Percentiles rank a stretch among this genome's conserved stretches.
phyloP scores from a whole-genome alignment of 53 echinoderm and acorn worm species.

The Echinarachnius parma region DNA sequence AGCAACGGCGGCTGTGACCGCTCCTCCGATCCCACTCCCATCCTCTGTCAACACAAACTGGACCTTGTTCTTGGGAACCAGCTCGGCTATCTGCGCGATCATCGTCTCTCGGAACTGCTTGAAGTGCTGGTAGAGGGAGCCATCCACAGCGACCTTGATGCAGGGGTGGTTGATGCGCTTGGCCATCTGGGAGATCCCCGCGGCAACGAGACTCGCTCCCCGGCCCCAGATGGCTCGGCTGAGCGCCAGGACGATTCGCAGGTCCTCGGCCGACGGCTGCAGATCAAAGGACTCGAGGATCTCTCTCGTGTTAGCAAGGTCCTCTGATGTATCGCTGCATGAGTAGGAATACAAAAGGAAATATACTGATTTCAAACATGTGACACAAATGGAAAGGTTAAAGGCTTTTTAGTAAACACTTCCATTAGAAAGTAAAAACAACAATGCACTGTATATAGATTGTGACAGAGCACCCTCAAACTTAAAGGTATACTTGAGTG shows the following conservation, averaged over 20 bases:
- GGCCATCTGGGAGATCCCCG: slow-evolving; percentile 31
- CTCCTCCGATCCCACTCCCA: slow-evolving; percentile 42
- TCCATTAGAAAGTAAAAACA: no score
- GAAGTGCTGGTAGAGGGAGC: slow-evolving; percentile 37
- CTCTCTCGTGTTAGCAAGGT: neutral
- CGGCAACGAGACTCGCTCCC: slow-evolving; percentile 6
- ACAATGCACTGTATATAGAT: no score
- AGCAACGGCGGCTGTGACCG: slow-evolving; percentile 31
- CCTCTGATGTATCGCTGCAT: slow-evolving; percentile 13
- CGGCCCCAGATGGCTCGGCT: slow-evolving; percentile 20
- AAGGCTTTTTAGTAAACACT: no score
- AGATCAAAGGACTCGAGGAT: slow-evolving; percentile 28
- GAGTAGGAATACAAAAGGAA: no score
- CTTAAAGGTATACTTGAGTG: no score
- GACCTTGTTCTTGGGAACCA: slow-evolving; percentile 25
- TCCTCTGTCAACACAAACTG: slow-evolving; percentile 26
- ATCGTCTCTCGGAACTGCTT: slow-evolving; percentile 39
- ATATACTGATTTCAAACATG: no score
- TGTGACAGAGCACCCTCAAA: no score
- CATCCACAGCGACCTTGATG: slow-evolving; percentile 39
- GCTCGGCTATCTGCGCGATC: slow-evolving; percentile 14
- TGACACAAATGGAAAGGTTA: no score
- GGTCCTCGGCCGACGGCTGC: slow-evolving; percentile 8
- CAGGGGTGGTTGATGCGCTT: slow-evolving; percentile 10
- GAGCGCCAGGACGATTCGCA: slow-evolving; percentile 8